A percentile compares a stretch with the other conserved stretches of the same genome.
Conservation (phyloP, 2,888 invertebrate species). For the Drosophila bunnanda region DNA sequence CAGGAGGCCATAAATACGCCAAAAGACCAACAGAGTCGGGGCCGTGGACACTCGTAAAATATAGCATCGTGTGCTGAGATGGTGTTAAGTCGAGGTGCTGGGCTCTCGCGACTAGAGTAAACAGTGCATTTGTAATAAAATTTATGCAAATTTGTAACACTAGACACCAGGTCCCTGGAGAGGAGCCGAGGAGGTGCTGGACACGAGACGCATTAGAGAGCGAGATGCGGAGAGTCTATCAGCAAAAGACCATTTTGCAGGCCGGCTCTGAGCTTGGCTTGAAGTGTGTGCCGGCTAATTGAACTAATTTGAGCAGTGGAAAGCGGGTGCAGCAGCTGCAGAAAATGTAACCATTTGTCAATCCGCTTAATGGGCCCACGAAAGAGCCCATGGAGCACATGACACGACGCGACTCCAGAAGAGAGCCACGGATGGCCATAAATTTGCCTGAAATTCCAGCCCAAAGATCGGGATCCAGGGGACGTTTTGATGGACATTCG, state of each 20-base stretch:
- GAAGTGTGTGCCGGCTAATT: constrained; percentile 48
- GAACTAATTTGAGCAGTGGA: constrained; percentile 47
- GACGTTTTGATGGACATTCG: constrained; percentile 36
- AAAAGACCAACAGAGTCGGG: constrained; percentile 43
- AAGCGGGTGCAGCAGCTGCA: constrained; percentile 39
- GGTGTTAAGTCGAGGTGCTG: constrained; percentile 70
- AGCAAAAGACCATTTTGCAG: constrained; percentile 28
- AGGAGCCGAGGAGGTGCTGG: constrained; percentile 5
- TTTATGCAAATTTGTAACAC: constrained; percentile 55
- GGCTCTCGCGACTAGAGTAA: constrained; percentile 30
- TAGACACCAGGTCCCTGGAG: constrained; percentile 23
- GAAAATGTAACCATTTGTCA: constrained; percentile 49
- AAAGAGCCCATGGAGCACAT: constrained; percentile 6
- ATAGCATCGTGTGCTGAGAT: constrained; percentile 52
- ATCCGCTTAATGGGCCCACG: constrained; percentile 38
- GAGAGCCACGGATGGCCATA: constrained; percentile 17
- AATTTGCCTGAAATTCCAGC: constrained; percentile 24
- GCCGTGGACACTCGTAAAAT: constrained; percentile 36
- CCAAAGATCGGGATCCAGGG: constrained; percentile 12
- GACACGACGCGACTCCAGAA: background rate
- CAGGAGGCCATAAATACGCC: constrained; percentile 33
- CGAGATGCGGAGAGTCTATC: constrained; percentile 5
- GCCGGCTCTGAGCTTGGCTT: constrained; percentile 5
- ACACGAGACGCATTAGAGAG: constrained; percentile 9
- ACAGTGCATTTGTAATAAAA: constrained; percentile 56